Base-by-base conservation (phyloP, 2,888 invertebrate species). In the Cenopis cana region DNA sequence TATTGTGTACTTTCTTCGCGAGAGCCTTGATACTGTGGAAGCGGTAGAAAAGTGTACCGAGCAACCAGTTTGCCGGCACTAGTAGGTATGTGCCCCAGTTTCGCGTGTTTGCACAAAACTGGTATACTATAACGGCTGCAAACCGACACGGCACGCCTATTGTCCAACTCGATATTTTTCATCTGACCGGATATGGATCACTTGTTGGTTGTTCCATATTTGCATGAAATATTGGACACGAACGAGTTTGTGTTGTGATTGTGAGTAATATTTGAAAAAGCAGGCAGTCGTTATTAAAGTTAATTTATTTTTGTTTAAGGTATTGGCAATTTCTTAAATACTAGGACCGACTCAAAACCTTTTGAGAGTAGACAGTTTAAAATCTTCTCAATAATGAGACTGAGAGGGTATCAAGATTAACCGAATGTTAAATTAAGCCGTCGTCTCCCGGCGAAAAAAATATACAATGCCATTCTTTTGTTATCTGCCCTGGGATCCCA, bases 81-180 rank as follows among this genome's bases (percentile, higher is more conserved):
- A 74, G 8, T 33, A 33, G 24, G 79, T 75, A 76, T 74, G 78
- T 82, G 85, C 77, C 85, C 87, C 76, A 85, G 82, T 84, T 89
- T 76, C 75, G 76, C 77, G 78, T 85, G 86, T 87, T 88, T 86
- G 84, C 86, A 87, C 84, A 82, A 85, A 88, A 85, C 84, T 78
- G 82, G 85, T 83, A n/a, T n/a, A 81, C 78, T 80, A 82, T 77
- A 75, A 82, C 82, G 82, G 81, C 77, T 81, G 80, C 77, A 75
- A 83, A 79, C 81, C 84, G 81, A 81, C 81, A 79, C 78, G 76
- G 75, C 77, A 77, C 75, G 78, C 73, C 74, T 74, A 69, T 72
- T 61, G 70, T 64, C 57, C 52, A 73, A 73, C 73, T 73, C 69
- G 54, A 72, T 74, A 74, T 73, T 56, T 65, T 69, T 64, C 69